Evolutionary conservation across 2,113 vertebrate species (phyloP).

Genomic region (Melanostigma gelatinosum): DNA sequence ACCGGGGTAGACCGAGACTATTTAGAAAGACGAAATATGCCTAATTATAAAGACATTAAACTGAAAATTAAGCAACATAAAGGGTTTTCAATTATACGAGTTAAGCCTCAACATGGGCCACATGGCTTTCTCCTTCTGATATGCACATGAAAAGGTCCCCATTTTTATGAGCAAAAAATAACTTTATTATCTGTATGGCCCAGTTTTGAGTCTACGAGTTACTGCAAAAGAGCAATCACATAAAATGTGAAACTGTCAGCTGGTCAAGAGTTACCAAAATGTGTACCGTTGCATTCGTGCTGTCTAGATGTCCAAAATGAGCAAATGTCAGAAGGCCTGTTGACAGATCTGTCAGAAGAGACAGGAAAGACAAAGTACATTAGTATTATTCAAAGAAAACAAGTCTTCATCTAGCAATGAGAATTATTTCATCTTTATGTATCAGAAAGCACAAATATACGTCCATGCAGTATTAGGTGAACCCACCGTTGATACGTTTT

Average conservation of each 20-base stretch:
- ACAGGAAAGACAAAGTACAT: conserved; percentile 1
- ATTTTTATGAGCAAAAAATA: neutral
- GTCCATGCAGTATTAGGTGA: neutral
- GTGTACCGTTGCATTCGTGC: conserved; percentile 78
- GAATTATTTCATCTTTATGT: neutral
- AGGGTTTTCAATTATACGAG: neutral
- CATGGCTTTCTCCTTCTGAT: neutral
- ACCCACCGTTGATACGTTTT: neutral
- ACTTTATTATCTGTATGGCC: neutral
- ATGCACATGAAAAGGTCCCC: neutral
- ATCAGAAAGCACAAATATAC: neutral
- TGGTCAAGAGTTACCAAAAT: neutral
- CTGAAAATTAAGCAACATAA: neutral
- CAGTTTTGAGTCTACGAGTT: neutral
- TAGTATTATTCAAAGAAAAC: neutral
- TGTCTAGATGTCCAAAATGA: conserved; percentile 75
- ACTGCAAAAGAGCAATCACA: neutral
- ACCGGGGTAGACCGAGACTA: neutral
- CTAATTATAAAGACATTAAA: neutral
- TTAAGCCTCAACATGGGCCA: neutral
- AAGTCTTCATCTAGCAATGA: neutral
- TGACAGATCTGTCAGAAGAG: conserved; percentile 81
- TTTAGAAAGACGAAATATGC: neutral
- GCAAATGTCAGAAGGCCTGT: conserved; percentile 76
- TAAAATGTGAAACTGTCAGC: conserved; percentile 2